Conservation (phyloP, 2,113 vertebrate species). For the Syrrhaptes paradoxus region DNA sequence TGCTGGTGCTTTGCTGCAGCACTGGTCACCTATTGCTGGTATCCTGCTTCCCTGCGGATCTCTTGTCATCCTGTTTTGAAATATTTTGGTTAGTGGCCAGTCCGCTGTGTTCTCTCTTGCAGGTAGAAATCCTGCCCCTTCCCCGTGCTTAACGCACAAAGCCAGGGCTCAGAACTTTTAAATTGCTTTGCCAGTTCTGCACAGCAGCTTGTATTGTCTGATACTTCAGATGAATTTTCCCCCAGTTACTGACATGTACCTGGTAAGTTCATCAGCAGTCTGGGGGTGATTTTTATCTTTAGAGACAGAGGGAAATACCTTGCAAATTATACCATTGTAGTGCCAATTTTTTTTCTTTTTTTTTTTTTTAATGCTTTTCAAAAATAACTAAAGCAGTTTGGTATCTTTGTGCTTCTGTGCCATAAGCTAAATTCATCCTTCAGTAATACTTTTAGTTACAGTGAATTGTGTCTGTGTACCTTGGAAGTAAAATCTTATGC, state of each 20-base stretch:
- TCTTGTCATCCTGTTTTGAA: not conserved
- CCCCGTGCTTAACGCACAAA: not conserved
- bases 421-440: not conserved
- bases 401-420: not conserved
- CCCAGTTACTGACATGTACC: not conserved
- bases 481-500: not conserved
- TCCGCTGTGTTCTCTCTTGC: not conserved
- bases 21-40: not conserved
- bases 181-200: not conserved
- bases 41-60: not conserved
- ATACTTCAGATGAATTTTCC: not conserved
- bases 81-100: not conserved
- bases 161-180: not conserved
- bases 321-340: not conserved
- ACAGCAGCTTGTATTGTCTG: not conserved
- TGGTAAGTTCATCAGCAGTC: slow-evolving; percentile 48
- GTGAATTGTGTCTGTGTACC: not conserved
- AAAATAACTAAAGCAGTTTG: not conserved
- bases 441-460: not conserved
- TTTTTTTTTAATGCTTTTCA: not conserved
- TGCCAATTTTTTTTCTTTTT: not conserved
- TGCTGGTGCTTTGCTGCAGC: not conserved
- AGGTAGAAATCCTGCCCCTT: not conserved
- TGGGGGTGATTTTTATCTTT: slow-evolving; percentile 33
- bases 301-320: slow-evolving; percentile 35